phyloP scores from a whole-genome alignment of 92 coral and sea anemone species.

The Zoanthus sociatus region DNA sequence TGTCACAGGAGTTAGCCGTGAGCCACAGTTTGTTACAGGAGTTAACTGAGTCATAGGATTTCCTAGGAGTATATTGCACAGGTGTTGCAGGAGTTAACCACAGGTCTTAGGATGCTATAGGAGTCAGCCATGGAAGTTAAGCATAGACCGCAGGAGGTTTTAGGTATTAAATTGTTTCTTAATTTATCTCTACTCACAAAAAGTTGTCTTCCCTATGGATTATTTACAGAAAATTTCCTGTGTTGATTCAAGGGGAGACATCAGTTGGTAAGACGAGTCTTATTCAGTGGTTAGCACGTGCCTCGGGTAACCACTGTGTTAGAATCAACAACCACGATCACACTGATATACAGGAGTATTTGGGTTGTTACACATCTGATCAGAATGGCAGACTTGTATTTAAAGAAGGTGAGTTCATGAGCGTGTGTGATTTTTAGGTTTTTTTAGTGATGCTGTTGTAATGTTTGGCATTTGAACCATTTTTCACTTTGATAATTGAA shows the following conservation, averaged over 20 bases:
- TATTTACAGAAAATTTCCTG: conserved; percentile 83
- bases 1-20: too few relatives aligned
- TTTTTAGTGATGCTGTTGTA: not conserved
- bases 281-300: conserved; percentile 93
- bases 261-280: conserved; percentile 99
- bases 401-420: conserved; percentile 80
- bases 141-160: too few relatives aligned
- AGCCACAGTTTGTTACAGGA: too few relatives aligned
- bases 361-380: conserved; percentile 97
- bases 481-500: too few relatives aligned
- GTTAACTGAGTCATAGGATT: too few relatives aligned
- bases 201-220: not conserved
- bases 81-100: too few relatives aligned
- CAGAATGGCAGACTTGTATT: conserved; percentile 90
- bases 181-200: too few relatives aligned
- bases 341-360: conserved; percentile 98
- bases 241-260: conserved; percentile 95
- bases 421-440: not conserved
- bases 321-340: conserved; percentile 98
- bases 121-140: too few relatives aligned
- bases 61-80: too few relatives aligned
- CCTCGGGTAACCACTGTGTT: conserved; percentile 93
- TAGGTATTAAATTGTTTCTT: too few relatives aligned
- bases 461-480: not conserved
- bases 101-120: too few relatives aligned